A percentile compares a stretch with the other conserved stretches of the same genome.
These are phyloP conservation scores for Aphrocallistes beatrix DNA, from an alignment of 37 sponge, comb jelly and placozoan genomes.

Conservation along the genomic window DNA sequence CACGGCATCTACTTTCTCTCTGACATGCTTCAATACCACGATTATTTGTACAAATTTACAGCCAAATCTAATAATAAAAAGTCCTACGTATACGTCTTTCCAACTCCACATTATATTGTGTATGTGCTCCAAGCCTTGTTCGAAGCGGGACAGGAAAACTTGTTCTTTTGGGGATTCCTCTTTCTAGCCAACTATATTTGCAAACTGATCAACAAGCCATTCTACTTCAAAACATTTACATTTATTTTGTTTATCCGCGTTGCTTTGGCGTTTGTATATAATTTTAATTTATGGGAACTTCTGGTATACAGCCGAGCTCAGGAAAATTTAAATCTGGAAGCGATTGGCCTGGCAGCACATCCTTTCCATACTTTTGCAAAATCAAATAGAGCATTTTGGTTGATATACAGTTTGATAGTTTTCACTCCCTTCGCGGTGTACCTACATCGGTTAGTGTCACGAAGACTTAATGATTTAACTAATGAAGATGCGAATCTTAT, in stretches of 20 bases:
- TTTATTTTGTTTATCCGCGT: not conserved
- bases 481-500: not conserved
- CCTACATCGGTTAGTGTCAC: not conserved
- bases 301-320: not conserved
- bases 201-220: not conserved
- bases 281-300: not conserved
- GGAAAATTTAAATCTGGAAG: not conserved
- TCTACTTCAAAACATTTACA: conserved; percentile 15
- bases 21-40: not conserved
- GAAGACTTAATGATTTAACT: not conserved
- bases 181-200: not conserved
- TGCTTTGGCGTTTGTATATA: not conserved
- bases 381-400: not conserved
- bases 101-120: not conserved
- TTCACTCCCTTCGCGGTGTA: not conserved
- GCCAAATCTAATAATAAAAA: not conserved
- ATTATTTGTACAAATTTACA: not conserved
- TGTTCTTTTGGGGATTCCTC: not conserved
- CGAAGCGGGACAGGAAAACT: not conserved
- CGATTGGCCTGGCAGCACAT: not conserved
- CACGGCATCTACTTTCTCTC: not conserved
- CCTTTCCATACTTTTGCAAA: not conserved
- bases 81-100: not conserved
- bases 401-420: not conserved
- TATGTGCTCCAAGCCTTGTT: not conserved